Evolutionary conservation across 2,888 invertebrate species (phyloP), one percentile per base, ranked within the genome.

Genomic region (Andricus quercusramuli): DNA sequence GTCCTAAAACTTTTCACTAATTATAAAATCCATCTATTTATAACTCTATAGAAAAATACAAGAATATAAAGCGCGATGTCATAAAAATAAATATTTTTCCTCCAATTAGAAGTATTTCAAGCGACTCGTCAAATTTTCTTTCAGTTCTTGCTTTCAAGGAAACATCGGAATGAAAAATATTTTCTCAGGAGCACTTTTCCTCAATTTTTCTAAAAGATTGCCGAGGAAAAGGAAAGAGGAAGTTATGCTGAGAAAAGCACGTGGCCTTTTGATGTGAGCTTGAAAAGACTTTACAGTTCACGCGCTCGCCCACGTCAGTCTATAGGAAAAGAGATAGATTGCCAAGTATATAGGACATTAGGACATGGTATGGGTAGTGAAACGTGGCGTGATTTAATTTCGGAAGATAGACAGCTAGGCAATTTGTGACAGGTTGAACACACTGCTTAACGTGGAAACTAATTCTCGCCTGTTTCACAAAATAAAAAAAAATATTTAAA

Each of bases 331-430:
- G 32, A 9, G 70, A 37, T 37, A 56, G 51, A 70, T 70, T 70
- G 70, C 29, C 51, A 70, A 70, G 29, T 51, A 70, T 70, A 70
- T 70, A 70, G 51, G 47, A 51, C 70, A 37, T 37, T 37, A 37
- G 37, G 37, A 37, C 37, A 37, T 37, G 37, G 37, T 37, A 70
- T 70, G 32, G 70, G 29, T 32, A 70, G 51, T 70, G 70, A 70
- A 70, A 70, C 70, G 51, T 51, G 70, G 51, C 37, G 51, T 70
- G 70, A 70, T 70, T 70, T 70, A 51, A 70, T 70, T 70, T 51
- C 29, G 29, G 29, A n/a, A 32, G 51, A 70, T 70, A 29, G 70
- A 70, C 70, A 37, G 37, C 37, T 37, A 51, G 32, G 47, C 70
- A 70, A 70, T 51, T 70, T 51, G 47, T 70, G 70, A 70, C 70